Conservation (phyloP, 2,888 invertebrate species). For the Melieria picta region DNA sequence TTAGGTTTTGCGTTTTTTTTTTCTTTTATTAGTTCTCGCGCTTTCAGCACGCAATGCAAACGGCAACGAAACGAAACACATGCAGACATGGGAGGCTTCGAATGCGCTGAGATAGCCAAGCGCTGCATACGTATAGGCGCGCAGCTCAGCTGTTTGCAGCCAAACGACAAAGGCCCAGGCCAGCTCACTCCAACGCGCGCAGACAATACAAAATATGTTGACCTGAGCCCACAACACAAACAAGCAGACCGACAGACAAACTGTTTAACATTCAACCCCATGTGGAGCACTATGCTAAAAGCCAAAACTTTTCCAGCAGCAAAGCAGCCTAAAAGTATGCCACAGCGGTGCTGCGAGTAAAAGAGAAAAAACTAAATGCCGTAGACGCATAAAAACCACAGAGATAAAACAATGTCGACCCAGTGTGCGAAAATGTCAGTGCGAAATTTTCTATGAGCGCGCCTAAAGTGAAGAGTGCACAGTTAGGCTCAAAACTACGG, state of each 20-base stretch:
- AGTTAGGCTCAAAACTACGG: too few species aligned
- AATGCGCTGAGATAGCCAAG: too few species aligned
- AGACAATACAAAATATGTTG: conserved; percentile 51
- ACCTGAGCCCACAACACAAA: conserved; percentile 40
- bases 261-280: conserved; percentile 6
- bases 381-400: too few species aligned
- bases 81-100: too few species aligned
- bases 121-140: background rate
- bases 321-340: conserved; percentile 15
- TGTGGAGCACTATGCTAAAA: background rate
- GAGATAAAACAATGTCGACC: too few species aligned
- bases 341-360: background rate
- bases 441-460: too few species aligned
- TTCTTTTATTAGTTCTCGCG: background rate
- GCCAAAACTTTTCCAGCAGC: too few species aligned
- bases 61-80: too few species aligned
- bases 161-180: background rate
- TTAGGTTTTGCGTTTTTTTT: too few species aligned
- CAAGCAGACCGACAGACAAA: background rate
- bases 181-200: conserved; percentile 11
- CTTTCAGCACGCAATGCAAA: background rate
- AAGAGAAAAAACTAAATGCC: background rate
- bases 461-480: too few species aligned
- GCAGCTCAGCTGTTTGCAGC: conserved; percentile 50
- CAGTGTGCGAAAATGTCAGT: too few species aligned